Base-by-base conservation (phyloP, 2,113 vertebrate genomes). In the Oryzias curvinotus region DNA sequence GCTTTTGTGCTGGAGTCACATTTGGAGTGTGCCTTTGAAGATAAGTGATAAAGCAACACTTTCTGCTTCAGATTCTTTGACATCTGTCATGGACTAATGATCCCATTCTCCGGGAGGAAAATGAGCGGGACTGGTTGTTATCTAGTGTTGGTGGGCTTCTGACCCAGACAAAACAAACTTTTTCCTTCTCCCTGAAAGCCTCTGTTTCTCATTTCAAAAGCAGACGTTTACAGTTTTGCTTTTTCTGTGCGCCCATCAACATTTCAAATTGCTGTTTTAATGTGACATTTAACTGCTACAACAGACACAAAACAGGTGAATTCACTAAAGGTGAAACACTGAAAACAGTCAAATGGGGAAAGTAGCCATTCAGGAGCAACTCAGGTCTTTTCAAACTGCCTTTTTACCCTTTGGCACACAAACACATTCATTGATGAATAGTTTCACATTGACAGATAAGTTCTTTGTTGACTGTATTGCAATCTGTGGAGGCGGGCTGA, bases 401-500 rank as follows among this genome's bases (percentile, higher is more conserved):
- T 48, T 65, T 67, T 64, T 48, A 63, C 79, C 68, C 65, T 67
- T 47, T 67, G 67, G 62, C 74, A 58, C 62, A 81, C 81, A 85
- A 78, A 81, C 77, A 71, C 84, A 78, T 84, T 85, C 78, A 81
- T 59, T 46, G 73, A 77, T 89, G 85, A 87, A 88, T 86, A 62
- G 81, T 75, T 84, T 78, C 72, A 65, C 63, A 36, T 82, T 66
- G 66, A 76, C 73, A 85, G 75, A 85, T 82, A 81, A 77, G 81
- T 82, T 80, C 85, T 87, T 88, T 89, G 84, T 87, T 81, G 77
- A 80, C 75, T 82, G 78, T 68, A 79, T 64, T 80, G 80, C 78
- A 72, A 70, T 85, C 77, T 85, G 68, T 71, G 75, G 67, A 77
- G 84, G 83, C 42, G 52, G 80, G 72, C 80, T 85, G 81, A 89